Base-by-base conservation (phyloP, 2,113 vertebrate genomes). In the Mungos mungo region DNA sequence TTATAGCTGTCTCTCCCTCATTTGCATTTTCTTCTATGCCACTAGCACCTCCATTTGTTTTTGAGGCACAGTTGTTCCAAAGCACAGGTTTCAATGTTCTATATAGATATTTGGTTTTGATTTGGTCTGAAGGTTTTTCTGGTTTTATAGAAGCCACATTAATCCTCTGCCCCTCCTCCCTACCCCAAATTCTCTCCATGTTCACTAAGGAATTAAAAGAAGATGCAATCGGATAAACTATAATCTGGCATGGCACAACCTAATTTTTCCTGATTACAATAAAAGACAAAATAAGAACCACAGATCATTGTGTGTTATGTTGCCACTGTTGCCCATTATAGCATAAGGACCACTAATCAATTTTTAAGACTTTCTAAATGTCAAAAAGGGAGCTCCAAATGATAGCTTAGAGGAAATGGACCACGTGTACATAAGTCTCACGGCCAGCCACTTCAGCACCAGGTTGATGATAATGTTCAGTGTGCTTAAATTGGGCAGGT, bases 1-100 rank as follows among this genome's bases (percentile, higher is more conserved):
- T 98, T 97, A 97, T 77, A 97, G 79, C 92, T 95, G 0, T 83
- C 50, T 96, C 91, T 47, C 95, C 18, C 41, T 94, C 82, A 92
- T 83, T 88, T 90, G 63, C 85, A 96, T 12, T 41, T 69, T 96
- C 81, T 96, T 90, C 71, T 57, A 23, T 12, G 71, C 69, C 54
- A 91, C 90, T 31, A 93, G 50, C 35, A 85, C 54, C 47, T 92
- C 57, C 27, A 77, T 91, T 96, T 93, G 94, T 93, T 97, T 97
- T 97, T 77, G 93, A 93, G 91, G 45, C 79, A 92, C 13, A 41
- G 33, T 47, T 88, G 83, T 89, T 96, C 71, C 66, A 80, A 88
- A 79, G 60, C 66, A 57, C 33, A 88, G 60, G 45, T 84, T 97
- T 96, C 95, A 91, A 96, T 83, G 77, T 57, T 94, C 71, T 57